Base-by-base conservation (phyloP, 2,888 invertebrate species). In the Microdon myrmicae region DNA sequence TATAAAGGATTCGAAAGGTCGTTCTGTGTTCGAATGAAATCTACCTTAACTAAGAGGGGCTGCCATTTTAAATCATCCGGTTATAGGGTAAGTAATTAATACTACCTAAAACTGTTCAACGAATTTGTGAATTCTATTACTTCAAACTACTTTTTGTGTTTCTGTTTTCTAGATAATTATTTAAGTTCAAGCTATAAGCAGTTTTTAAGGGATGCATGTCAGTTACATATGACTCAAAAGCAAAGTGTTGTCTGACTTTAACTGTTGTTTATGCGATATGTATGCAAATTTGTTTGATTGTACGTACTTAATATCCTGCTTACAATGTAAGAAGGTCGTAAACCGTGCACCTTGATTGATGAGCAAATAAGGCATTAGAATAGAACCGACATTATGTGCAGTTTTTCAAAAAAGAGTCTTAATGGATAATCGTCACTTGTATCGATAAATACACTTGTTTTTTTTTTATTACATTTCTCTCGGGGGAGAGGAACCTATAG, bases 31-130 rank as follows among this genome's bases (percentile, higher is more conserved):
- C 86, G 97, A 69, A 97, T 97, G 96, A 97, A 97, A 79, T 97
- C 97, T 47, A 97, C 97, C 0, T 84, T 97, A 64, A 96, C 97
- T 38, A 97, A 97, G 82, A 84, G 97, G 73, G 97, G 97, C 56
- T 97, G 96, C 78, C 95, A 96, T 80, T 95, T 95, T 81, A 96
- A 96, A 81, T 94, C 94, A 25, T 95, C 94, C 68, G 95, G 95
- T 79, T 95, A 94, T 81, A 86, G 95, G 86, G 95, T 95, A 84
- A 88, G 90, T 81, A 37, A 14, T 39, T 5, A 17, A 23, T 45
- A 48, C 48, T 58, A 49, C 53, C 48, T 55, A 61, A 22, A 67
- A 70, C 67, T 68, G 60, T 53, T 19, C 67, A 56, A 60, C 67
- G 44, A 54, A 51, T 39, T 20, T 32, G 32, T 19, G 12, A 10